These are phyloP conservation scores for Micromesistius poutassou DNA, from an alignment of 2,797 vertebrate genomes.

Conservation along the genomic window DNA sequence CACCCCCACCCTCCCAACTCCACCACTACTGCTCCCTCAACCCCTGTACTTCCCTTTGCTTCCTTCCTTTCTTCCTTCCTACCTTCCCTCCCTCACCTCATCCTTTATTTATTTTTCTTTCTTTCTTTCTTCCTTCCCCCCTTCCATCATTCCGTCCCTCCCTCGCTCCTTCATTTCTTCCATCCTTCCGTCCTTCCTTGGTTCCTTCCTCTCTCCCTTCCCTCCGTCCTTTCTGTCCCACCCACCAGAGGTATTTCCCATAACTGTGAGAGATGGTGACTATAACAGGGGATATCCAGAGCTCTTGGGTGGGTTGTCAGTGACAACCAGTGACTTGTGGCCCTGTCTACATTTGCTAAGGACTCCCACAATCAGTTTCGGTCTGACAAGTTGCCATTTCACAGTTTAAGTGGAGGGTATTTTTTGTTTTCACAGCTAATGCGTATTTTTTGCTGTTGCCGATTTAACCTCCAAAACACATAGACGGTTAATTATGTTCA, in stretches of 20 bases:
- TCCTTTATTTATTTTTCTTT: too few relatives aligned
- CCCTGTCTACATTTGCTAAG: slow-evolving; percentile 62
- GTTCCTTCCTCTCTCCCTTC: slow-evolving; percentile 52
- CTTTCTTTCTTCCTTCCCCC: slow-evolving; percentile 23
- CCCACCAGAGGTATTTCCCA: slow-evolving; percentile 73
- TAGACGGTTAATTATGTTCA: not conserved
- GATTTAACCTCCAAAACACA: too few relatives aligned
- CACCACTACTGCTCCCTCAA: slow-evolving; percentile 33
- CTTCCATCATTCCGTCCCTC: too few relatives aligned
- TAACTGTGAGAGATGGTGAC: slow-evolving; percentile 69
- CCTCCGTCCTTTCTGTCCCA: slow-evolving; percentile 63
- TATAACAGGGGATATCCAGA: slow-evolving; percentile 71
- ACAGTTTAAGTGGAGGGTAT: too few relatives aligned
- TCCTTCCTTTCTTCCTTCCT: too few relatives aligned
- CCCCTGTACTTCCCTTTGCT: slow-evolving; percentile 55
- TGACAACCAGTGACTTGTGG: slow-evolving; percentile 61
- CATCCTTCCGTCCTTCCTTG: slow-evolving; percentile 43
- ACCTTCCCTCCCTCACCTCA: too few relatives aligned
- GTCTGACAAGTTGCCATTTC: too few relatives aligned
- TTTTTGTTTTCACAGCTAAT: too few relatives aligned
- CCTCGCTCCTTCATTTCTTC: too few relatives aligned
- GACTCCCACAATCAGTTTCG: not conserved
- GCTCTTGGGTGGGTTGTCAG: slow-evolving; percentile 63
- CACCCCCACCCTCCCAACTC: too few relatives aligned
- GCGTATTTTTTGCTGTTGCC: too few relatives aligned